Percentiles rank a stretch among this genome's conserved stretches.
These are phyloP conservation scores for Caenorhabditis sp. DNA, from an alignment of 2,888 invertebrate genomes.

Conservation along the genomic window DNA sequence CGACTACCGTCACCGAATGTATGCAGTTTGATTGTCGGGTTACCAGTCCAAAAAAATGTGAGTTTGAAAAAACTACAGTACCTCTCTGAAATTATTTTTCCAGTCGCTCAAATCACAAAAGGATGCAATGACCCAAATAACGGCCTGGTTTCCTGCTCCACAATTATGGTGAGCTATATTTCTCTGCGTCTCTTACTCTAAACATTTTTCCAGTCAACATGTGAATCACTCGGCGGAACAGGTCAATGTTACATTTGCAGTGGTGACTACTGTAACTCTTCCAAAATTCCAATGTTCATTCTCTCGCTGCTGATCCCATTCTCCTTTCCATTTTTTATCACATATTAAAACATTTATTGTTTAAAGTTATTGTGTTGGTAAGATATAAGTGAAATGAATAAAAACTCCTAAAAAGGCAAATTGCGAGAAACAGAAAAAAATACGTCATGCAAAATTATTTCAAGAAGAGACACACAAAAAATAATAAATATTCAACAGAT, in stretches of 20 bases:
- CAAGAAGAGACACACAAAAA: background rate
- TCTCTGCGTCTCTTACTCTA: too few relatives aligned
- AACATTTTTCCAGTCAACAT: slow-evolving; percentile 31
- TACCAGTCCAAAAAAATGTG: slow-evolving; percentile 34
- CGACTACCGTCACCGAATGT: slow-evolving; percentile 26
- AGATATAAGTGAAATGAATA: background rate
- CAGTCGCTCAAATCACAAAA: slow-evolving; percentile 37
- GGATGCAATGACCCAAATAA: slow-evolving; percentile 39
- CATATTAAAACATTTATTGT: background rate
- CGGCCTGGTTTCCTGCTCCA: slow-evolving; percentile 25
- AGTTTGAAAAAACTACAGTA: background rate
- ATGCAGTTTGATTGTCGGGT: slow-evolving; percentile 31
- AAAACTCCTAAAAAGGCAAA: background rate
- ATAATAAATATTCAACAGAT: background rate
- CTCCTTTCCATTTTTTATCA: background rate
- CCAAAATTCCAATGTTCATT: background rate
- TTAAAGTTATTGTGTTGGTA: background rate
- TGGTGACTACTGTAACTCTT: slow-evolving; percentile 33
- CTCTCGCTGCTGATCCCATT: background rate
- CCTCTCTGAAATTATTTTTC: background rate
- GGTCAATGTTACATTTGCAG: slow-evolving; percentile 35
- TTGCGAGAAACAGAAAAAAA: too few relatives aligned
- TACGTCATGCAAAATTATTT: too few relatives aligned
- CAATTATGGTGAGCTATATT: slow-evolving; percentile 25
- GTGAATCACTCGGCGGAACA: slow-evolving; percentile 33